These are phyloP conservation scores for Aphidius ervi DNA, from an alignment of 1,140 invertebrate genomes.

Conservation along the genomic window DNA sequence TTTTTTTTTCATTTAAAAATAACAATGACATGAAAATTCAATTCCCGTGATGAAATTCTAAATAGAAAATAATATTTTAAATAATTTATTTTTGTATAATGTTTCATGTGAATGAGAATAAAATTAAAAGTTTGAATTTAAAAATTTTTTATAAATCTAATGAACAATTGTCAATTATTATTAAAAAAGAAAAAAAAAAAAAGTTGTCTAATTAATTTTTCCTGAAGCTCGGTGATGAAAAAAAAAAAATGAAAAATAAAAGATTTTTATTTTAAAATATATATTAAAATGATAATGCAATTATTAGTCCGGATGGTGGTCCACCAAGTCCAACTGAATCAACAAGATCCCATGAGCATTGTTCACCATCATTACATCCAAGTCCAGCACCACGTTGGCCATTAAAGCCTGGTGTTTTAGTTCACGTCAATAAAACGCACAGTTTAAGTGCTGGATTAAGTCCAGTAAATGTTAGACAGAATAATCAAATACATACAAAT, in stretches of 20 bases:
- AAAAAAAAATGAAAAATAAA: slow-evolving; percentile 17
- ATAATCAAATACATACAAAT: slow-evolving; percentile 22
- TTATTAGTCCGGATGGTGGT: slow-evolving; percentile 43
- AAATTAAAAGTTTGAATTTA: too few relatives aligned
- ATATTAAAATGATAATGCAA: background rate
- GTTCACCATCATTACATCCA: slow-evolving; percentile 37
- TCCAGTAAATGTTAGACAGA: slow-evolving; percentile 20
- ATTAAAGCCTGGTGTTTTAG: slow-evolving; percentile 78
- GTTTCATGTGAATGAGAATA: too few relatives aligned
- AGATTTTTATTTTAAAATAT: background rate
- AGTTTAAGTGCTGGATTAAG: slow-evolving; percentile 53
- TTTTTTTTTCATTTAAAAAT: too few relatives aligned
- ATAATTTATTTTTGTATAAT: too few relatives aligned
- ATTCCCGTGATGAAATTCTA: too few relatives aligned
- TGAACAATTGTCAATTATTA: too few relatives aligned
- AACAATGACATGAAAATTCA: too few relatives aligned
- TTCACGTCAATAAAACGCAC: slow-evolving; percentile 76
- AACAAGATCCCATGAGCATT: slow-evolving; percentile 35
- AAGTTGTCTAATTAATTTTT: too few relatives aligned
- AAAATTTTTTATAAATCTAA: too few relatives aligned
- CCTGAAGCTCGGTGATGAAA: too few relatives aligned
- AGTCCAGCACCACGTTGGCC: slow-evolving; percentile 79
- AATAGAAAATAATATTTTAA: too few relatives aligned
- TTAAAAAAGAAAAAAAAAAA: too few relatives aligned
- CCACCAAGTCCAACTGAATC: slow-evolving; percentile 47